A percentile compares a stretch with the other conserved stretches of the same genome.
phyloP scores from a whole-genome alignment of 92 coral and sea anemone genomes.

The Blastomussa wellsi region DNA sequence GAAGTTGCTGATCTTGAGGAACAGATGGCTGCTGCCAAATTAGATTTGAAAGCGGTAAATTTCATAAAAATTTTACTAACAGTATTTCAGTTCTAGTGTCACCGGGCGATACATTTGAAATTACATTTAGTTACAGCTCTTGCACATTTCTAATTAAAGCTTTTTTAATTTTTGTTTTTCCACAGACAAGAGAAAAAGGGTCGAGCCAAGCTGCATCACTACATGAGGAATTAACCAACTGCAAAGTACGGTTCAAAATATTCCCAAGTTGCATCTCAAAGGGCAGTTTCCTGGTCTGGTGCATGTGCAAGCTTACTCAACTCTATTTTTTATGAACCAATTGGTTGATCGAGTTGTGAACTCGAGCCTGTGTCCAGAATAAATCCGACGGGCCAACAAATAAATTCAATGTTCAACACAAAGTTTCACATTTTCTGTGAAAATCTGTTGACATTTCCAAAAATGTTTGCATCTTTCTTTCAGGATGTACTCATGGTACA shows the following conservation, averaged over 20 bases:
- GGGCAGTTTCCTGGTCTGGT: neutral
- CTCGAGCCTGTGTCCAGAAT: too few species aligned
- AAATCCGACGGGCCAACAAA: too few species aligned
- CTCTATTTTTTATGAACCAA: too few species aligned
- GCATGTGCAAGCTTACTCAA: too few species aligned
- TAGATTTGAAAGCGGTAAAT: constrained; percentile 88
- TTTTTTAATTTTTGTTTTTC: neutral
- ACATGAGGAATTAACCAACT: constrained; percentile 77
- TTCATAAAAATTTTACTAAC: neutral
- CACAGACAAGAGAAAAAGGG: constrained; percentile 75
- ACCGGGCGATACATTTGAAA: neutral
- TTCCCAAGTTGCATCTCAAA: neutral
- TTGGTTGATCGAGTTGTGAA: too few species aligned
- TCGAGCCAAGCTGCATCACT: constrained; percentile 60
- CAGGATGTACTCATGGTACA: too few species aligned
- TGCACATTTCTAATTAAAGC: neutral
- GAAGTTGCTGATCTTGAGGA: constrained; percentile 87
- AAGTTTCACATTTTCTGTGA: too few species aligned
- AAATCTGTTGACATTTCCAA: too few species aligned
- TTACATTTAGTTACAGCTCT: neutral
- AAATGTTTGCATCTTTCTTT: too few species aligned
- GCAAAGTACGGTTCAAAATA: constrained; percentile 64
- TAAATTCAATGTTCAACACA: too few species aligned
- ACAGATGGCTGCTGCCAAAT: constrained; percentile 86
- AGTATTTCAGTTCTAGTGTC: neutral